Evolutionary conservation across 2,888 invertebrate species (phyloP).

Genomic region (Chrysolina americana): DNA sequence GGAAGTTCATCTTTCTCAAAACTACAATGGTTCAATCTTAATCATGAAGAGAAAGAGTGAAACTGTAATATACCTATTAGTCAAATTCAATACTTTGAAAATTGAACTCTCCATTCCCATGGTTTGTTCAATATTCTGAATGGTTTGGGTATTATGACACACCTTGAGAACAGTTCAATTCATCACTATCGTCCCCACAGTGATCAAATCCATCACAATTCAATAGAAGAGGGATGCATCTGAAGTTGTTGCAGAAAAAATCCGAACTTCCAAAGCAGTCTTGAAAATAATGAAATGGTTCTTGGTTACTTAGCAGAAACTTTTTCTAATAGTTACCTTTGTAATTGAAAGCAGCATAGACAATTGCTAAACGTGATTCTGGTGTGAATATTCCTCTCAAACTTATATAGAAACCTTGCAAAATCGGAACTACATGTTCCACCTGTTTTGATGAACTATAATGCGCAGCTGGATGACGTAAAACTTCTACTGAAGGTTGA

Average conservation of each 20-base stretch:
- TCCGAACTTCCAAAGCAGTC: constrained; percentile 80
- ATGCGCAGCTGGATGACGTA: constrained; percentile 71
- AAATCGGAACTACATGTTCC: constrained; percentile 76
- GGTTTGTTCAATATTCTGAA: no score
- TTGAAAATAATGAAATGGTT: constrained; percentile 61
- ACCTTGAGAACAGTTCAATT: constrained; percentile 76
- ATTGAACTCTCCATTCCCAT: no score
- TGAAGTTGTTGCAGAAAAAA: constrained; percentile 80
- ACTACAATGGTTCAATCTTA: no score
- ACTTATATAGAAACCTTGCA: constrained; percentile 79
- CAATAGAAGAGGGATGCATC: constrained; percentile 78
- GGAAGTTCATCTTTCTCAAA: no score
- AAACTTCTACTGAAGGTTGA: constrained; percentile 73
- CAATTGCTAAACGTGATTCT: constrained; percentile 77
- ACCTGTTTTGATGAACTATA: constrained; percentile 63
- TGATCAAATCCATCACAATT: constrained; percentile 85
- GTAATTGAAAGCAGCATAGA: constrained; percentile 81
- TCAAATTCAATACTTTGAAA: no score
- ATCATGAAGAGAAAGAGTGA: no score
- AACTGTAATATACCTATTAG: no score
- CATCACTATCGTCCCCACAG: constrained; percentile 82
- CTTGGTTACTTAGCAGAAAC: background rate
- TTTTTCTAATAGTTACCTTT: constrained; percentile 71
- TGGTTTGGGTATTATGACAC: constrained; percentile 11
- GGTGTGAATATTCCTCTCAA: constrained; percentile 77